Conservation (phyloP, 1,140 invertebrate genomes). For the Cyclargus thomasi region DNA sequence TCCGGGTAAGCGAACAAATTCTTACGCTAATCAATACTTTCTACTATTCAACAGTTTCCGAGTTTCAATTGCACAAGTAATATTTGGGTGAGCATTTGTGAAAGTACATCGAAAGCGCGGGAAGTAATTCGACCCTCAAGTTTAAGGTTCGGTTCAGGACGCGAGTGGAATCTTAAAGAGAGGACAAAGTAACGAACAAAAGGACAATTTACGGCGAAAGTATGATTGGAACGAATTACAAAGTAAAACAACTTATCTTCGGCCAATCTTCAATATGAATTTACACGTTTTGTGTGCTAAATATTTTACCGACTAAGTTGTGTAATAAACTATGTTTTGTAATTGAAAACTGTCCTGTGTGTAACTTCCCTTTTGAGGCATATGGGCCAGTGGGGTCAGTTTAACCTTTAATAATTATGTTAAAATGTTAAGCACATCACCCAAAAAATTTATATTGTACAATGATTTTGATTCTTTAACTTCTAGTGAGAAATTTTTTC, state of each 20-base stretch:
- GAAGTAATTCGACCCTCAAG: not conserved
- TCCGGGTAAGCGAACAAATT: not conserved
- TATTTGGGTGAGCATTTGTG: not conserved
- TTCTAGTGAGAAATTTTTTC: no score
- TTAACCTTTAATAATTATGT: no score
- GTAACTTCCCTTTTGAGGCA: no score
- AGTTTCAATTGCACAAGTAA: not conserved
- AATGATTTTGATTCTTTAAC: no score
- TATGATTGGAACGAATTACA: not conserved
- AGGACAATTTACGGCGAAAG: not conserved
- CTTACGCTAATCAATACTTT: not conserved
- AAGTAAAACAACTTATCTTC: conserved; percentile 1
- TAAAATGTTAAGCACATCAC: no score
- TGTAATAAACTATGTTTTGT: no score
- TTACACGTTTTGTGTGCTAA: no score
- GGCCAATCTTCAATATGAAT: not conserved
- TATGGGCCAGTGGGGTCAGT: no score
- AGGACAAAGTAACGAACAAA: conserved; percentile 5
- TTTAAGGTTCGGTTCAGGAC: not conserved
- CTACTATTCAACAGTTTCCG: no score
- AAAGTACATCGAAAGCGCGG: not conserved
- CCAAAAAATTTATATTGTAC: no score
- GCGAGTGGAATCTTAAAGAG: not conserved
- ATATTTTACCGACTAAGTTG: no score
- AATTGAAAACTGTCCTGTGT: no score